Percentiles rank a stretch among this genome's conserved stretches.
phyloP scores from a whole-genome alignment of 1,140 invertebrate species.

The Diachasmimorpha longicaudata region DNA sequence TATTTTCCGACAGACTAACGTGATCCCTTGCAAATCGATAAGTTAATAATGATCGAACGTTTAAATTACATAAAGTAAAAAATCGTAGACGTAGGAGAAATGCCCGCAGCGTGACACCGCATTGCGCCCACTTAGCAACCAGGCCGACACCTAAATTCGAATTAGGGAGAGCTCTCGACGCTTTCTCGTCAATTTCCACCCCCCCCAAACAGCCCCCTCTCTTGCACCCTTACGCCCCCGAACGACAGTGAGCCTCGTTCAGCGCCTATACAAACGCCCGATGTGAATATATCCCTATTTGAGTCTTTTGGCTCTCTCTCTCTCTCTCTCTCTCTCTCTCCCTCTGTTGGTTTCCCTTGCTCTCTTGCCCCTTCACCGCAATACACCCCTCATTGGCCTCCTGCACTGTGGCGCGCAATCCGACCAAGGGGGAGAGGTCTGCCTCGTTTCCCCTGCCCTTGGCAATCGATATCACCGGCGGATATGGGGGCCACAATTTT shows the following conservation, averaged over 20 bases:
- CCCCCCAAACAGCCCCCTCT: not conserved
- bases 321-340: not conserved
- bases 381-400: constrained; percentile 23
- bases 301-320: too few relatives aligned
- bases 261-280: constrained; percentile 1
- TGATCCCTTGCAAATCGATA: not conserved
- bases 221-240: not conserved
- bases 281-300: not conserved
- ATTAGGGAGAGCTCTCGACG: constrained; percentile 49
- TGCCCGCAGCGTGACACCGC: constrained; percentile 57
- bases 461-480: constrained; percentile 56
- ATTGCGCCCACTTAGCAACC: constrained; percentile 58
- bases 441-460: constrained; percentile 39
- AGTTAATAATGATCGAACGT: not conserved
- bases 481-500: constrained; percentile 18
- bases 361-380: constrained; percentile 25
- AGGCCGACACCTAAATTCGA: constrained; percentile 58
- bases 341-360: not conserved
- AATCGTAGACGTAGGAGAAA: constrained; percentile 26
- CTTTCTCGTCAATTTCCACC: constrained; percentile 43
- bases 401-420: constrained; percentile 20
- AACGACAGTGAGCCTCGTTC: not conserved
- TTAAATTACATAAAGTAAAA: not conserved
- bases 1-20: too few relatives aligned
- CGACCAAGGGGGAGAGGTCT: constrained; percentile 20